Conservation (phyloP, 2,797 vertebrate species). For the Lepilemur ruficaudatus region DNA sequence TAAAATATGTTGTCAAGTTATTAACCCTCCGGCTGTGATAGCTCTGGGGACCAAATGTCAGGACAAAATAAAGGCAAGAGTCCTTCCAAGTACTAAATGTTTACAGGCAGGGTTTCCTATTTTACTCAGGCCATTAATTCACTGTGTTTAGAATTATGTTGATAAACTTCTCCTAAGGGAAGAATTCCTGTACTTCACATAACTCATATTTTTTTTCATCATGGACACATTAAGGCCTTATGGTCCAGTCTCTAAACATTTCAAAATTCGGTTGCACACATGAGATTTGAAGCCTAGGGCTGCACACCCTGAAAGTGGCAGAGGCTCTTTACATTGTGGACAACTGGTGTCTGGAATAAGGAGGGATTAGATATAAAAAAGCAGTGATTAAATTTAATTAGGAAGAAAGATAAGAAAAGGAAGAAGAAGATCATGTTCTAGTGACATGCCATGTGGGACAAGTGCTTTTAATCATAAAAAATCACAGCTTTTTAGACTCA, state of each 20-base stretch:
- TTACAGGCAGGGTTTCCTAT: not conserved
- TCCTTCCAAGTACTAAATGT: conserved; percentile 4
- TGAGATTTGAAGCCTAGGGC: not conserved
- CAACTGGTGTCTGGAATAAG: not conserved
- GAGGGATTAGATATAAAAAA: not conserved
- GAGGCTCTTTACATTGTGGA: not conserved
- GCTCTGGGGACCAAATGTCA: not conserved
- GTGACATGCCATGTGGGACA: not conserved
- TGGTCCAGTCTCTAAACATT: not conserved
- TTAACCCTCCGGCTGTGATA: not conserved
- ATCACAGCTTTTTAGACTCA: not conserved
- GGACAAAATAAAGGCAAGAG: conserved; percentile 38
- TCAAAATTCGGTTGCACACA: conserved; percentile 21
- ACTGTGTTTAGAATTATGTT: conserved; percentile 34
- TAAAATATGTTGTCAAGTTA: not conserved
- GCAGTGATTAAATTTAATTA: not conserved
- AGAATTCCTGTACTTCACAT: not conserved
- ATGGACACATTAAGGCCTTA: not conserved
- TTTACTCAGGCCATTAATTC: not conserved
- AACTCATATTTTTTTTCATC: conserved; percentile 8
- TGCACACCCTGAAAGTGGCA: not conserved
- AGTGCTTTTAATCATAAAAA: not conserved
- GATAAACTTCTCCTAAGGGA: not conserved
- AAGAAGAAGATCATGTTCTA: not conserved
- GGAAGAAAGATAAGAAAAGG: not conserved